Percentiles rank a stretch among this genome's conserved stretches.
Evolutionary conservation across 2,888 invertebrate species (phyloP).

Genomic region (Sicus ferrugineus): DNA sequence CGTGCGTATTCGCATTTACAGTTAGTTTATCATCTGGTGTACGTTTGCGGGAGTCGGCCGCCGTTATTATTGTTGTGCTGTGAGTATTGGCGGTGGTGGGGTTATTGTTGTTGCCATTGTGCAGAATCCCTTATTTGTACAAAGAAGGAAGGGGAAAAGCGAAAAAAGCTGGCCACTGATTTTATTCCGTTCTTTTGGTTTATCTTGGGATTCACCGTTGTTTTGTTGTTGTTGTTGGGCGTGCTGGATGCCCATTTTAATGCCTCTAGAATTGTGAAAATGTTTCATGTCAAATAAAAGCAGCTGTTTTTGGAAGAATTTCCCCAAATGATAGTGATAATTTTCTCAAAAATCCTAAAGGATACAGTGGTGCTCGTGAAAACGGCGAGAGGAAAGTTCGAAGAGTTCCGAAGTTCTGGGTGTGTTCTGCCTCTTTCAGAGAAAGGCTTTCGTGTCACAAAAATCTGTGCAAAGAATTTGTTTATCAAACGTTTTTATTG

Average conservation of each 20-base stretch:
- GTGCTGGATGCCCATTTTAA: no score
- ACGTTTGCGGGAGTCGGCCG: neutral
- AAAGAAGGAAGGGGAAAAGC: no score
- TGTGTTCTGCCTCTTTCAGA: neutral
- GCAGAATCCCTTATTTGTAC: no score
- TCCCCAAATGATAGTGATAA: neutral
- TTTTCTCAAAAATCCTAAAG: neutral
- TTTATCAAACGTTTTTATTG: neutral
- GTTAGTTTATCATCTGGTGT: neutral
- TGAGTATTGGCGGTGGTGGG: neutral
- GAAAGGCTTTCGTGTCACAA: neutral
- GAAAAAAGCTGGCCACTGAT: no score
- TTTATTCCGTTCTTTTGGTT: slow-evolving; percentile 18
- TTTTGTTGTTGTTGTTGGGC: slow-evolving; percentile 31
- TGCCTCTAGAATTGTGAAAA: neutral
- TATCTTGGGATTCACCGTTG: slow-evolving; percentile 12
- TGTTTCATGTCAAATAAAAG: neutral
- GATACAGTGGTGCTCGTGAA: neutral
- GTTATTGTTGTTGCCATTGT: slow-evolving; percentile 9
- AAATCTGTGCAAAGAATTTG: neutral
- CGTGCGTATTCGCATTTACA: neutral
- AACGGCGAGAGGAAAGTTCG: neutral
- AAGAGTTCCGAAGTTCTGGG: neutral
- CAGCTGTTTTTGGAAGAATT: neutral
- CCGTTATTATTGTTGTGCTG: neutral